Conservation (phyloP, 2,888 invertebrate genomes). For the Clunio marinus region DNA sequence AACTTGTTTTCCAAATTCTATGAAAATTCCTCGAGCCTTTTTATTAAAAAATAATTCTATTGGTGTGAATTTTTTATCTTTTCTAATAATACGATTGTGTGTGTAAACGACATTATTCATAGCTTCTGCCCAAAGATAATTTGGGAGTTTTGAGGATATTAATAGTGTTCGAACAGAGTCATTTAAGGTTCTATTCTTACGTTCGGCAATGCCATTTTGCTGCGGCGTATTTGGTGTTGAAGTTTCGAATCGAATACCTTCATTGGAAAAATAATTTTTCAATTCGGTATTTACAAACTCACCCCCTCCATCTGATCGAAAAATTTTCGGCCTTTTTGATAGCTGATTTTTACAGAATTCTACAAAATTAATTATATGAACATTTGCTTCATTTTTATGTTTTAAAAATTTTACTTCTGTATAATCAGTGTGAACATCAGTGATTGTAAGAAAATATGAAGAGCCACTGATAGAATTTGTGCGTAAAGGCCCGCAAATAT, state of each 20-base stretch:
- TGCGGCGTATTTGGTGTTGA: conserved; percentile 42
- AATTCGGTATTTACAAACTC: conserved; percentile 43
- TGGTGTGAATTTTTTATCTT: neutral
- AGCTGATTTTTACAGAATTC: conserved; percentile 41
- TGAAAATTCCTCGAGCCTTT: neutral
- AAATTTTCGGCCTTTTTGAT: conserved; percentile 41
- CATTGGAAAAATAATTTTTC: conserved; percentile 41
- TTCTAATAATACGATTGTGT: conserved; percentile 41
- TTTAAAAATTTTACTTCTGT: conserved; percentile 40
- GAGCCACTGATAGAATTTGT: conserved; percentile 44
- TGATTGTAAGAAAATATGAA: conserved; percentile 46
- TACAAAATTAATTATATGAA: conserved; percentile 42
- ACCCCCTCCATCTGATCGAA: conserved; percentile 43
- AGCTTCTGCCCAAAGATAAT: conserved; percentile 44
- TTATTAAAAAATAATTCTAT: neutral
- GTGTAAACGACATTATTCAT: conserved; percentile 42
- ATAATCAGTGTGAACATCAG: conserved; percentile 44
- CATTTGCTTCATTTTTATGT: conserved; percentile 41
- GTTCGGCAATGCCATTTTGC: conserved; percentile 43
- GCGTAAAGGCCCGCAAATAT: conserved; percentile 47
- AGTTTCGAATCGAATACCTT: conserved; percentile 43
- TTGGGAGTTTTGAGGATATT: conserved; percentile 42
- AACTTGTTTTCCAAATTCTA: neutral
- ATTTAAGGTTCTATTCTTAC: conserved; percentile 42
- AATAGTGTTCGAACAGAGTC: conserved; percentile 44